Conservation (phyloP, 2,797 vertebrate species). For the Cephalopachus bancanus region DNA sequence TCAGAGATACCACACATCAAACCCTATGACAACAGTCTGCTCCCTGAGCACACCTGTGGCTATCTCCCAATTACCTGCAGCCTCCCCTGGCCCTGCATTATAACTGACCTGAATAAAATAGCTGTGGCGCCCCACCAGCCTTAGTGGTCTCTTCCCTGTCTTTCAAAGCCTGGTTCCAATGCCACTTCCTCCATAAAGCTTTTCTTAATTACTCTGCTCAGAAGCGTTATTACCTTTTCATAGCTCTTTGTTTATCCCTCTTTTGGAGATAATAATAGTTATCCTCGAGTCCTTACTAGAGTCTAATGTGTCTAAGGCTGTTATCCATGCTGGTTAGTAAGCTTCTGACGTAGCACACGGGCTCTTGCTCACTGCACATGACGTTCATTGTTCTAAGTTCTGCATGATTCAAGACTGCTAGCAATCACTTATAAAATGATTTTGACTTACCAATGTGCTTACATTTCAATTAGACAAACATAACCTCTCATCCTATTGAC, state of each 20-base stretch:
- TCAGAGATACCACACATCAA: neutral
- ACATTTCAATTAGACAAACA: neutral
- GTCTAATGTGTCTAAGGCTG: neutral
- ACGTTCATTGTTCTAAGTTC: neutral
- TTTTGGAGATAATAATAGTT: conserved; percentile 52
- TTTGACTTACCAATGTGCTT: neutral
- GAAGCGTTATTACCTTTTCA: conserved; percentile 58
- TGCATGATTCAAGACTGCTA: neutral
- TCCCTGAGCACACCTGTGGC: neutral
- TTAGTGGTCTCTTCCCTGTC: neutral
- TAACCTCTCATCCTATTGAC: neutral
- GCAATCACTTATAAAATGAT: neutral
- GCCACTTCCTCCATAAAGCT: conserved; percentile 14
- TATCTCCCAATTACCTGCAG: neutral
- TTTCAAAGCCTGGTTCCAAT: conserved; percentile 60
- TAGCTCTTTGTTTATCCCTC: neutral
- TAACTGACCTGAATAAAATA: conserved; percentile 14
- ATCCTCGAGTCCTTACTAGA: conserved; percentile 32
- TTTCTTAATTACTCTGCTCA: conserved; percentile 48
- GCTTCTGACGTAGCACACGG: neutral
- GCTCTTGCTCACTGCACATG: neutral
- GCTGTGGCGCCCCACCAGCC: neutral
- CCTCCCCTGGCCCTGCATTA: conserved; percentile 16
- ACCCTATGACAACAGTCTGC: neutral
- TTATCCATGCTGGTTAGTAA: neutral